Conservation (phyloP, 2,888 invertebrate species). For the Drosophila silvestris region DNA sequence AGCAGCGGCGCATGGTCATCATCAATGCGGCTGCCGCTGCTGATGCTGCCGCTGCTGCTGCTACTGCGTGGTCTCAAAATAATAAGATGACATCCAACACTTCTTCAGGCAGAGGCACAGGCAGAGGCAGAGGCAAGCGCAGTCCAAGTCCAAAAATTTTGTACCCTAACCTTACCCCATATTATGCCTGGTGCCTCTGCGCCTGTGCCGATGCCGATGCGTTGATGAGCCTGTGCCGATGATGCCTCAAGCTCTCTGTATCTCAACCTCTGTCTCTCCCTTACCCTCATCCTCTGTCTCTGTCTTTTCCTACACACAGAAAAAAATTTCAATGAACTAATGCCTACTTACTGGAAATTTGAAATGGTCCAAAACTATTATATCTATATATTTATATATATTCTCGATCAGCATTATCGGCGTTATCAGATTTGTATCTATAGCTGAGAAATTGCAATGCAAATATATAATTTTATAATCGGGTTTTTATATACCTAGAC, state of each 20-base stretch:
- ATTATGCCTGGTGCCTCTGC: conserved; percentile 28
- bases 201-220: conserved; percentile 35
- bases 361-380: background rate
- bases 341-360: background rate
- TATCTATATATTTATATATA: too few relatives aligned
- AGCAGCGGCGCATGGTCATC: conserved; percentile 71
- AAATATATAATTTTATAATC: background rate
- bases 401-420: too few relatives aligned
- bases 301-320: conserved; percentile 9
- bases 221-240: conserved; percentile 16
- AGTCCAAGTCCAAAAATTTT: conserved; percentile 31
- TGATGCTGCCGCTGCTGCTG: conserved; percentile 48
- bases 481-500: background rate
- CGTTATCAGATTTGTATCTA: too few relatives aligned
- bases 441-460: background rate
- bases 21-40: conserved; percentile 54
- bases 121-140: conserved; percentile 27
- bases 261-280: conserved; percentile 14
- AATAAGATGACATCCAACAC: conserved; percentile 86
- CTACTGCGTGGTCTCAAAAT: conserved; percentile 76
- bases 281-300: conserved; percentile 5
- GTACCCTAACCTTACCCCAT: conserved; percentile 61
- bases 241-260: conserved; percentile 8
- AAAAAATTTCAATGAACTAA: conserved; percentile 23
- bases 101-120: conserved; percentile 75